Percentiles rank a stretch among this genome's conserved stretches.
phyloP scores from a whole-genome alignment of 2,797 vertebrate genomes.

The Synanceia verrucosa region DNA sequence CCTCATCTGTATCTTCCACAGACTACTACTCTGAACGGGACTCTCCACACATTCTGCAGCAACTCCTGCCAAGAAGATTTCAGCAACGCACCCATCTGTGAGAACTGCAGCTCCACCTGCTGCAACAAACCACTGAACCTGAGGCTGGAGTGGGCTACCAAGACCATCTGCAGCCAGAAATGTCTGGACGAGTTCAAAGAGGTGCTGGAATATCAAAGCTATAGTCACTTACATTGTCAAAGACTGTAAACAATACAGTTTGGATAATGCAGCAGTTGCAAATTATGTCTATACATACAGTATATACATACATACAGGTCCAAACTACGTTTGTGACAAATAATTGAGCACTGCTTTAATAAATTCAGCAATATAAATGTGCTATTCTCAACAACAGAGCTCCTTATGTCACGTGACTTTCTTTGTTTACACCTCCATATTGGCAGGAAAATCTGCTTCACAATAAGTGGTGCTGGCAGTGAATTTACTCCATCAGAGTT shows the following conservation, averaged over 20 bases:
- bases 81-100: slow-evolving; percentile 9
- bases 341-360: too few relatives aligned
- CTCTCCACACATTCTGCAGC: slow-evolving; percentile 41
- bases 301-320: background rate
- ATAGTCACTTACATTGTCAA: background rate
- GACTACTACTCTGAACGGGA: background rate
- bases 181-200: slow-evolving; percentile 49
- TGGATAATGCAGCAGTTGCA: background rate
- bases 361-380: too few relatives aligned
- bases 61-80: slow-evolving; percentile 37
- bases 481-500: too few relatives aligned
- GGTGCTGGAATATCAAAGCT: slow-evolving; percentile 13
- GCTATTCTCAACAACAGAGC: too few relatives aligned
- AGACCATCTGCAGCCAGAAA: slow-evolving; percentile 15
- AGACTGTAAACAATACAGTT: background rate
- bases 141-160: slow-evolving; percentile 20
- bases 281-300: too few relatives aligned
- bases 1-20: background rate
- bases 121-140: slow-evolving; percentile 18
- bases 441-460: too few relatives aligned
- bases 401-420: too few relatives aligned
- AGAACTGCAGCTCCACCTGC: slow-evolving; percentile 34
- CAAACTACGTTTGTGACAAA: too few relatives aligned
- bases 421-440: too few relatives aligned
- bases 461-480: too few relatives aligned